Evolutionary conservation across 2,113 vertebrate species (phyloP), one percentile per base, ranked within the genome.

Genomic region (Bambusicola thoracicus): DNA sequence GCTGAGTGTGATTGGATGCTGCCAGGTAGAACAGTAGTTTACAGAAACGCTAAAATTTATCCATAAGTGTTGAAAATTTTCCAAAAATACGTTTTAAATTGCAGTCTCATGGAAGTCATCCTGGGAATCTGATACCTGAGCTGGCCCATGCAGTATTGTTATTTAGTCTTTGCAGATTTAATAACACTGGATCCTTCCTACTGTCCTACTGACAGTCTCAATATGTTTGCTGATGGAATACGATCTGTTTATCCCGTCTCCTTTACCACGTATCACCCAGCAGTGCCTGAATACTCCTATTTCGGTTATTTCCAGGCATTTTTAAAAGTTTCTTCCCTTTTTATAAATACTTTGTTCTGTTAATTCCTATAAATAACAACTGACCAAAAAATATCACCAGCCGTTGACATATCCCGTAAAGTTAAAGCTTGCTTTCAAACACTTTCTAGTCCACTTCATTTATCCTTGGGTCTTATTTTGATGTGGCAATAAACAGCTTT

Each of bases 401-500:
- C 18, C 34, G 29, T 24, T 66, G 76, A 11, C 13, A 32, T 40
- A 66, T 24, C 44, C 59, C 82, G 59, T 65, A 69, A 92, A 67
- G 43, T 75, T 78, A 59, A 61, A 27, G 6, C 69, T 88, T 76
- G 25, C 17, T 87, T 90, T 89, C 51, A 81, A 69, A 49, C 13
- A 67, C 53, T 80, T 89, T 70, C 32, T 55, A 73, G 20, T 62
- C 6, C 1, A 1, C 17, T 78, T 81, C 20, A 46, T 58, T 67
- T n/a, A 67, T 16, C 58, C 38, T 76, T 67, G 27, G 24, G 15
- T 56, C 48, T 85, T 90, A 43, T 83, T 90, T 79, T 81, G 8
- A 3, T 74, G 34, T 61, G 53, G 17, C 53, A 94, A 79, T 87
- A 94, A 85, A 83, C 48, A 91, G 46, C 58, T 94, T 92, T 84